These are phyloP conservation scores for Rapana venosa DNA, from an alignment of 2,888 invertebrate genomes.

Conservation along the genomic window DNA sequence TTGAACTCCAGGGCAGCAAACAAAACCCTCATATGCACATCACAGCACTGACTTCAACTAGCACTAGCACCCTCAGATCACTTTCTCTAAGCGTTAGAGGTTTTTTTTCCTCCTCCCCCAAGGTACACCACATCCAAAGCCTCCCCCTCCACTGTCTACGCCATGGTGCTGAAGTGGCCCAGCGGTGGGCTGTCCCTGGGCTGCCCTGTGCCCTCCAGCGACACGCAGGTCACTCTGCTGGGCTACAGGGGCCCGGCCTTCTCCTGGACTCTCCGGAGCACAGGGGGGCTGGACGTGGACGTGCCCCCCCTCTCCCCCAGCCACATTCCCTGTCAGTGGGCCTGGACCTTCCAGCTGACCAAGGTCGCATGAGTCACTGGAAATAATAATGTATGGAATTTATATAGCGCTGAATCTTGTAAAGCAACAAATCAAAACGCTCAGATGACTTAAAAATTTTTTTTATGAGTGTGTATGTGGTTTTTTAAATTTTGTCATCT, in stretches of 20 bases:
- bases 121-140: constrained; percentile 68
- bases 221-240: constrained; percentile 79
- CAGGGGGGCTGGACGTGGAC: constrained; percentile 59
- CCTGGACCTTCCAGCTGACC: constrained; percentile 65
- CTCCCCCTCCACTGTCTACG: constrained; percentile 81
- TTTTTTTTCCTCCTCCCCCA: background rate
- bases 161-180: constrained; percentile 86
- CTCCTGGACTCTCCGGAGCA: constrained; percentile 35
- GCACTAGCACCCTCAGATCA: no score
- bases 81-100: no score
- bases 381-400: no score
- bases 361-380: constrained; percentile 34
- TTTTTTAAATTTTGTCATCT: no score
- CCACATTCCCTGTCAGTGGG: constrained; percentile 63
- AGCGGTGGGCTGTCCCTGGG: constrained; percentile 81
- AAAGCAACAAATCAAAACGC: no score
- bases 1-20: no score
- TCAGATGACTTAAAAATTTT: no score
- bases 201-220: constrained; percentile 73
- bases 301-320: constrained; percentile 59
- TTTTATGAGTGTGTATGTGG: no score
- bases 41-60: no score
- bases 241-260: constrained; percentile 75
- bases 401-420: no score
- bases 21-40: no score